A percentile compares a stretch with the other conserved stretches of the same genome.
Conservation (phyloP, 2,888 invertebrate species). For the Cheilosia impressa region DNA sequence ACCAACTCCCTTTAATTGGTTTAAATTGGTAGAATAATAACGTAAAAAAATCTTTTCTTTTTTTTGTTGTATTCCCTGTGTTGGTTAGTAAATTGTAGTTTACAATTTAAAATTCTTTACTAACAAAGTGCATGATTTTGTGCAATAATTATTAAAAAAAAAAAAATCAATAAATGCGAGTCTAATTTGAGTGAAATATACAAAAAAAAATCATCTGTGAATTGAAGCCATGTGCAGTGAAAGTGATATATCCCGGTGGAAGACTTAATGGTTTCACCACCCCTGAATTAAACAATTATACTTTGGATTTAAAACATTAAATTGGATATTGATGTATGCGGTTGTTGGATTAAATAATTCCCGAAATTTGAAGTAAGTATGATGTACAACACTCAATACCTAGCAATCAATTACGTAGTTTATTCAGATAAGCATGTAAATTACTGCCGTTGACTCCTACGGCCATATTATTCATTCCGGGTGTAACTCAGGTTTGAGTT, state of each 20-base stretch:
- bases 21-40: slow-evolving; percentile 19
- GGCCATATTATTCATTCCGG: too few relatives aligned
- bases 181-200: slow-evolving; percentile 9
- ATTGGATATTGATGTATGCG: slow-evolving; percentile 48
- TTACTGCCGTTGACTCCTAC: too few relatives aligned
- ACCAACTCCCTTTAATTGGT: slow-evolving; percentile 43
- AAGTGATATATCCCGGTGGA: slow-evolving; percentile 32
- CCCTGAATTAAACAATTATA: slow-evolving; percentile 6
- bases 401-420: too few relatives aligned
- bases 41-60: not conserved
- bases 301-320: slow-evolving; percentile 19
- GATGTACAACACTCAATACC: not conserved
- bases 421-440: too few relatives aligned
- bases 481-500: too few relatives aligned
- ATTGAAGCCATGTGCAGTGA: slow-evolving; percentile 28
- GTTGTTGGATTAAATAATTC: slow-evolving; percentile 41
- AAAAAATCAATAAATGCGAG: slow-evolving; percentile 2
- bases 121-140: slow-evolving; percentile 23
- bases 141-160: slow-evolving; percentile 50
- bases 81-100: slow-evolving; percentile 33
- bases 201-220: slow-evolving; percentile 21
- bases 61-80: slow-evolving; percentile 22
- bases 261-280: slow-evolving; percentile 20
- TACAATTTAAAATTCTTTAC: slow-evolving; percentile 19
- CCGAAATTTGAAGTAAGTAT: slow-evolving; percentile 29